A percentile compares a stretch with the other conserved stretches of the same genome.
These are phyloP conservation scores for Hyperoplus immaculatus DNA, from an alignment of 2,797 vertebrate genomes.

Conservation along the genomic window DNA sequence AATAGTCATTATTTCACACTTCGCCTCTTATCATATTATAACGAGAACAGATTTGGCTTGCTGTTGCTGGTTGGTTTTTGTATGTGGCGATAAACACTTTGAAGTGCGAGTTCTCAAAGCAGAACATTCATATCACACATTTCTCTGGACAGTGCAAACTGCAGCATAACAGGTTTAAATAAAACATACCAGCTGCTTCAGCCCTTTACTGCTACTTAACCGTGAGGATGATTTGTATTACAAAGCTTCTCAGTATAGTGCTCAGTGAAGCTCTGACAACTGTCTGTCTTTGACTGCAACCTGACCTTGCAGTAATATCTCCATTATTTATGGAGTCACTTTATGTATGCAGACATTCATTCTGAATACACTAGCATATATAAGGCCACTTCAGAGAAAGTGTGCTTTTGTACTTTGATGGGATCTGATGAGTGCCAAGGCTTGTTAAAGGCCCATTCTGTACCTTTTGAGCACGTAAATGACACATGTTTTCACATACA, in stretches of 20 bases:
- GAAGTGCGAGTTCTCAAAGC: neutral
- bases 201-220: slow-evolving; percentile 3
- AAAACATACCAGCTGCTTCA: neutral
- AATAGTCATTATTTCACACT: neutral
- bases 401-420: neutral
- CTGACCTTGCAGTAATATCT: neutral
- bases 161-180: neutral
- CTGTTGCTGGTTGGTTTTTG: neutral
- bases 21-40: neutral
- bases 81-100: neutral
- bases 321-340: neutral
- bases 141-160: no score
- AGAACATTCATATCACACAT: neutral
- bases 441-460: neutral
- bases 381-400: neutral
- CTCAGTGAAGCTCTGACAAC: slow-evolving; percentile 3
- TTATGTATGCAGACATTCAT: neutral
- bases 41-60: neutral
- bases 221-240: slow-evolving; percentile 33
- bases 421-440: neutral
- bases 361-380: neutral
- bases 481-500: neutral
- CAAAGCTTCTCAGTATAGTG: slow-evolving; percentile 42
- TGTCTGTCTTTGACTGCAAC: slow-evolving; percentile 4
- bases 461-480: neutral